These are phyloP conservation scores for Formicarius rufipectus DNA, from an alignment of 2,113 vertebrate species.

Conservation along the genomic window DNA sequence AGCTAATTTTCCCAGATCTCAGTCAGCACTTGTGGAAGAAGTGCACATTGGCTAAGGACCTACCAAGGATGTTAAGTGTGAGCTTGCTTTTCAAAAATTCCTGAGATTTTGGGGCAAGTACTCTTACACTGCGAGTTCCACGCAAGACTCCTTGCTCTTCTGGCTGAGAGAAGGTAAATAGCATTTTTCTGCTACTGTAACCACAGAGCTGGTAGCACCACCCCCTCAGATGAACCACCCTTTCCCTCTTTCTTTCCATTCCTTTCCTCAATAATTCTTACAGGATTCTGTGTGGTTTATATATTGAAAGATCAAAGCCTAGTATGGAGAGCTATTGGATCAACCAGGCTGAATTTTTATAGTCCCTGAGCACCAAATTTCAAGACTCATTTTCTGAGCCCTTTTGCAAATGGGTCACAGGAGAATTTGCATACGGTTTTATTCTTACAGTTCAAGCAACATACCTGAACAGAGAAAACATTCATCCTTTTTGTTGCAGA, in stretches of 20 bases:
- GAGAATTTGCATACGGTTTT: neutral
- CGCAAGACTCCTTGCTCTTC: neutral
- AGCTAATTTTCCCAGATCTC: neutral
- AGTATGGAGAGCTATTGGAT: neutral
- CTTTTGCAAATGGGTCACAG: neutral
- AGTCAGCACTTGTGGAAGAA: neutral
- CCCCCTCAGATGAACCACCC: neutral
- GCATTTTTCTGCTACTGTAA: neutral
- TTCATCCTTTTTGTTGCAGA: constrained; percentile 33
- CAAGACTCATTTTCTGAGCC: neutral
- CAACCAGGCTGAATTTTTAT: neutral
- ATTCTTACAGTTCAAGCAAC: neutral
- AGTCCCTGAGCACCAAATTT: neutral
- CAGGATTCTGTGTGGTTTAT: neutral
- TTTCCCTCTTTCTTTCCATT: neutral
- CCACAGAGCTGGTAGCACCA: neutral
- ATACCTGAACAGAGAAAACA: constrained; percentile 36
- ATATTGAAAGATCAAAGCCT: neutral
- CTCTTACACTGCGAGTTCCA: neutral
- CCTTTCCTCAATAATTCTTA: neutral
- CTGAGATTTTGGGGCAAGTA: neutral
- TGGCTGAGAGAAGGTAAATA: neutral
- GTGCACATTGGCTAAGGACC: rapidly evolving
- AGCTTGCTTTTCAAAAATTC: neutral
- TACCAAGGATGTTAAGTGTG: neutral